A percentile compares a stretch with the other conserved stretches of the same genome.
Evolutionary conservation across 1,140 invertebrate species (phyloP).

Genomic region (Rhynchophorus ferrugineus): DNA sequence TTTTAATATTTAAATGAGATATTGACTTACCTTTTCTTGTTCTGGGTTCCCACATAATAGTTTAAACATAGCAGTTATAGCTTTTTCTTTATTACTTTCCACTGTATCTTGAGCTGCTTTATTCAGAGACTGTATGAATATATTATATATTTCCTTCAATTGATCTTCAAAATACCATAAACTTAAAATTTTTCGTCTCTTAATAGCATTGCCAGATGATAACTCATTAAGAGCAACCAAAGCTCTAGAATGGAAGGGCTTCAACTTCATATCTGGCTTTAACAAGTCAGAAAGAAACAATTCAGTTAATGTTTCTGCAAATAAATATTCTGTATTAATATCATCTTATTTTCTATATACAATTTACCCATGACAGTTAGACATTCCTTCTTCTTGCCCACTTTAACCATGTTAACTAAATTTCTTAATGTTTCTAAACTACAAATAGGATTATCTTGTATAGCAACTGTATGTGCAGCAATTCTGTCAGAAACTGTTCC

Average conservation of each 20-base stretch:
- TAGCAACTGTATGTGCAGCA: slow-evolving; percentile 71
- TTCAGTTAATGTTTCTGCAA: slow-evolving; percentile 62
- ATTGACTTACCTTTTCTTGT: slow-evolving; percentile 67
- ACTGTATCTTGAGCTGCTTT: slow-evolving; percentile 58
- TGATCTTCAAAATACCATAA: slow-evolving; percentile 78
- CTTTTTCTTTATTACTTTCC: slow-evolving; percentile 75
- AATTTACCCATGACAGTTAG: slow-evolving; percentile 53
- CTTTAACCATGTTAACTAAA: slow-evolving; percentile 71
- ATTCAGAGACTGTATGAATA: slow-evolving; percentile 58
- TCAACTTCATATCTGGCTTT: slow-evolving; percentile 61
- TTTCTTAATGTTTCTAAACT: slow-evolving; percentile 63
- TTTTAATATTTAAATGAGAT: not conserved
- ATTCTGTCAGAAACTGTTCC: slow-evolving; percentile 81
- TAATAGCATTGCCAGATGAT: slow-evolving; percentile 45
- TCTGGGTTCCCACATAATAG: slow-evolving; percentile 78
- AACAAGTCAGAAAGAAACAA: slow-evolving; percentile 71
- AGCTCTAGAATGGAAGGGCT: slow-evolving; percentile 64
- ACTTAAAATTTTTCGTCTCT: slow-evolving; percentile 49
- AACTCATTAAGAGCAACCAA: slow-evolving; percentile 46
- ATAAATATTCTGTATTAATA: slow-evolving; percentile 20
- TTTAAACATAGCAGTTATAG: slow-evolving; percentile 68
- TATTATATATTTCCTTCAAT: slow-evolving; percentile 67
- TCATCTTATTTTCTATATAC: not conserved
- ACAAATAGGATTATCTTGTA: slow-evolving; percentile 80
- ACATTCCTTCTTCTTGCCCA: slow-evolving; percentile 71